Evolutionary conservation across 2,888 invertebrate species (phyloP), one percentile per base, ranked within the genome.

Genomic region (Athalia rosae): DNA sequence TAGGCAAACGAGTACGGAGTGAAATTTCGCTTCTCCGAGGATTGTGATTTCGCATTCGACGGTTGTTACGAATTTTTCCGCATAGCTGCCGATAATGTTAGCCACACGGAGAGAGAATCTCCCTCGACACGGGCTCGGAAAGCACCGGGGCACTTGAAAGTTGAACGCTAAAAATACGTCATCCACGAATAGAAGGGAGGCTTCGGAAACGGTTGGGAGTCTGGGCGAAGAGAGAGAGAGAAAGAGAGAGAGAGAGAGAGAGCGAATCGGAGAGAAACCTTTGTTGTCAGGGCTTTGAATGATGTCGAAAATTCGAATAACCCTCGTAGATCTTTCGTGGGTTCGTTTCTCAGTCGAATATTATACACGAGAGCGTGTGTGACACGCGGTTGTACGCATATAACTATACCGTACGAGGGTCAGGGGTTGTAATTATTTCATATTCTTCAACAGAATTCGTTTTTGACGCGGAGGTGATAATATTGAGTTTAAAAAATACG

Each of bases 141-240:
- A 71, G 71, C 50, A 67, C 66, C 66, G n/a, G 43, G 58, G 45
- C 71, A 71, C 71, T 71, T 58, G 71, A 45, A 71, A 71, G 71
- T 71, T 58, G 8, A 71, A 71, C 71, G 71, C 71, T 71, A 71
- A 71, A 71, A 71, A 71, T 71, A 71, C 71, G 71, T 71, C 71
- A 71, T 71, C 71, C 71, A 71, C 71, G 71, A 71, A 71, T 71
- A 71, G 71, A 71, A 71, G 58, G 58, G 13, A 71, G 58, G 56
- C 45, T 71, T 13, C 13, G 56, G 56, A 45, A 71, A 11, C 71
- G 56, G 58, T 71, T 41, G 43, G 56, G 58, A 58, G 43, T 58
- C 28, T 28, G 28, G 28, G 28, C 28, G 9, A n/a, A n/a, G 11
- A 9, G 58, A 15, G 13, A 45, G 28, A 58, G 58, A 67, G 67